A percentile compares a stretch with the other conserved stretches of the same genome.
Evolutionary conservation across 1,140 invertebrate species (phyloP).

Genomic region (Sminthurinus signatus): DNA sequence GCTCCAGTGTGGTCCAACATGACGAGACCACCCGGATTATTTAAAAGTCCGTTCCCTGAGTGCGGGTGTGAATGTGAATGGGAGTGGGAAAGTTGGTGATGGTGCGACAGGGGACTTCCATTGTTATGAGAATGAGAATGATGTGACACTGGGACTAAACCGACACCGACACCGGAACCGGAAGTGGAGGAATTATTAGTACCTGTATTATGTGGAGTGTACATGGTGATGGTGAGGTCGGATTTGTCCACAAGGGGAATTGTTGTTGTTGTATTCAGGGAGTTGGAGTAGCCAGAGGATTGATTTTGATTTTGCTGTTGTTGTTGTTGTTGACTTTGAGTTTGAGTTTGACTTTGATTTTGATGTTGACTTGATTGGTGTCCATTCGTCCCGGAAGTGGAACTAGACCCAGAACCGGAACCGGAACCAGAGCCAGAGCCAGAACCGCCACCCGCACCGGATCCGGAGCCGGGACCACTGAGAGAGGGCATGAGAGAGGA

Average conservation of each 20-base stretch:
- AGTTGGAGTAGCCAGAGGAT: not conserved
- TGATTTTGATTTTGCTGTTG: not conserved
- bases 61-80: not conserved
- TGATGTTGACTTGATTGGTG: too few species aligned
- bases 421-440: not conserved
- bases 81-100: not conserved
- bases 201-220: constrained; percentile 6
- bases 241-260: constrained; percentile 32
- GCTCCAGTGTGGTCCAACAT: not conserved
- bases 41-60: not conserved
- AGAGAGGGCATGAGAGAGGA: constrained; percentile 19
- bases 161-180: not conserved
- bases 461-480: too few species aligned
- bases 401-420: not conserved
- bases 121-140: not conserved
- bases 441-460: not conserved
- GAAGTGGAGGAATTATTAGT: not conserved
- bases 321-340: too few species aligned
- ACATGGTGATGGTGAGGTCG: constrained; percentile 37
- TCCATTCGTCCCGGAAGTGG: not conserved
- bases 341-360: too few species aligned
- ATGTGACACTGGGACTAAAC: not conserved
- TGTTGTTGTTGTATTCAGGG: not conserved
- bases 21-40: too few species aligned
- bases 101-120: not conserved